Evolutionary conservation across 2,113 vertebrate genomes (phyloP), one percentile per base, ranked within the genome.

Genomic region (Bothrops jararaca): DNA sequence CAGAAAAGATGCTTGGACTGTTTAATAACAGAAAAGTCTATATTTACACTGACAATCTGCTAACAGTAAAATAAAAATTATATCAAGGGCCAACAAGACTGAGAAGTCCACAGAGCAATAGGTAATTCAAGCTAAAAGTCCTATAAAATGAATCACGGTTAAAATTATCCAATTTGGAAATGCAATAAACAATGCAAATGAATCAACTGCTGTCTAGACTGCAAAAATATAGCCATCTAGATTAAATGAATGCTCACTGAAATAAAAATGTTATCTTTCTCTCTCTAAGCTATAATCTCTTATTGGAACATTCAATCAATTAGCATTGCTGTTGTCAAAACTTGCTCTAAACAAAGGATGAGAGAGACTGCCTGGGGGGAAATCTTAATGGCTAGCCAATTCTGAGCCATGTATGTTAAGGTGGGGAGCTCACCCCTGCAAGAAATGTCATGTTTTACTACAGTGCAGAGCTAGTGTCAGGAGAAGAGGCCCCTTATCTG

Each of bases 251-350:
- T 91, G 64, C 57, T 95, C 89, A 74, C 39, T 90, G 94, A 96
- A 97, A 92, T 94, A 93, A 96, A 97, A 96, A 91, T n/a, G 93
- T 95, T 95, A 95, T 97, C 96, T 93, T 89, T 97, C 96, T 92
- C 90, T 95, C 95, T 88, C 93, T 92, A 54, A 91, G 87, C 96
- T 96, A 96, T 97, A 97, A 97, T 98, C 97, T 97, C 96, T 96
- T 97, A 97, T 96, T 97, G 97, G 97, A 97, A 97, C 96, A 97
- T 97, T 97, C 96, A 96, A 98, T 97, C 98, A 98, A 98, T 98
- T 98, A 98, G 98, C 96, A 95, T 96, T 95, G 96, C 95, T 97
- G 97, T 98, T 98, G 97, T 97, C 97, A 98, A 97, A 98, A 98
- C 97, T 97, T 97, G 97, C 96, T 97, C 95, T 96, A 95, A 95